Evolutionary conservation across 2,888 invertebrate genomes (phyloP).

Genomic region (Patella caerulea): DNA sequence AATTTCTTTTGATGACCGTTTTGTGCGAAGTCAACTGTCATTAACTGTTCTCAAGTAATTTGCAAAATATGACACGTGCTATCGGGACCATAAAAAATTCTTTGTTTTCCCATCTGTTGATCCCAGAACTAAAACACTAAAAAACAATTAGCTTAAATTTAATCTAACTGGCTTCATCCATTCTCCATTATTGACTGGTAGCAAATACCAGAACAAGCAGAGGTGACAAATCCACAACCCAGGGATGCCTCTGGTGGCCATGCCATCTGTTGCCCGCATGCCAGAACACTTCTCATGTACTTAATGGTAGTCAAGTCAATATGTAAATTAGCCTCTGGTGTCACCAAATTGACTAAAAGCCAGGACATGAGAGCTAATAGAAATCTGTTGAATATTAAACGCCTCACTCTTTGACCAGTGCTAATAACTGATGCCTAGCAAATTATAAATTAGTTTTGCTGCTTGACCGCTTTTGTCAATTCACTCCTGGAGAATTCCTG

Average conservation of each 20-base stretch:
- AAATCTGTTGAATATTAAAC: slow-evolving; percentile 9
- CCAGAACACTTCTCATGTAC: slow-evolving; percentile 7
- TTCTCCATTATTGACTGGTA: not conserved
- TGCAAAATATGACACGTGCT: no score
- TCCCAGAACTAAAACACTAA: not conserved
- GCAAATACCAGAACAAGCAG: not conserved
- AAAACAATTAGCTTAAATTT: not conserved
- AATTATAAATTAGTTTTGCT: not conserved
- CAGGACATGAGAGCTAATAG: not conserved
- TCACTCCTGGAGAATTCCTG: not conserved
- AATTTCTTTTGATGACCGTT: no score
- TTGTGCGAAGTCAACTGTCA: no score
- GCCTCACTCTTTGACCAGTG: not conserved
- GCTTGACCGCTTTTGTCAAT: slow-evolving; percentile 6
- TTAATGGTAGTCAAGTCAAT: not conserved
- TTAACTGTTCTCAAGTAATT: no score
- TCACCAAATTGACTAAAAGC: not conserved
- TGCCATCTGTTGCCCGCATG: slow-evolving; percentile 18
- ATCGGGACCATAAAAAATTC: no score
- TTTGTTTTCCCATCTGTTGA: no score
- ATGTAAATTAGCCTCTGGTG: not conserved
- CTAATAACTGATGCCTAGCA: not conserved
- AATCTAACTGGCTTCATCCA: slow-evolving; percentile 2
- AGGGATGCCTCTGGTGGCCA: slow-evolving; percentile 1
- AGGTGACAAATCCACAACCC: slow-evolving; percentile 2